These are phyloP conservation scores for Eudemis profundana DNA, from an alignment of 2,888 invertebrate genomes.

Conservation along the genomic window DNA sequence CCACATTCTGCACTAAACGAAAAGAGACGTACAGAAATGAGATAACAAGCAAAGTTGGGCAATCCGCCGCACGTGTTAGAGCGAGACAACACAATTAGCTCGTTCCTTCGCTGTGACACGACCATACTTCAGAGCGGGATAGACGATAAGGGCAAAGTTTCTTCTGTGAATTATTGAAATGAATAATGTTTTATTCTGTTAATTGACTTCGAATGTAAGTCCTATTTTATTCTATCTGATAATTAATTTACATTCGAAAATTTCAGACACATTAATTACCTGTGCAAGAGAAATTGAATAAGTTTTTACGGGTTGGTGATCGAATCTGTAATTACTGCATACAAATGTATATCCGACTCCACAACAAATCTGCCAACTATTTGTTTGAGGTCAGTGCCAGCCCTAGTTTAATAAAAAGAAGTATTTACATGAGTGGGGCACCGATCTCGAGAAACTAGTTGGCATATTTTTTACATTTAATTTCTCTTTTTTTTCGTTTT, in stretches of 20 bases:
- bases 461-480: too few relatives aligned
- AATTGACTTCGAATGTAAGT: slow-evolving; percentile 49
- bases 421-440: too few relatives aligned
- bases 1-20: slow-evolving; percentile 50
- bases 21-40: slow-evolving; percentile 65
- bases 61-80: slow-evolving; percentile 61
- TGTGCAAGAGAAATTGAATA: slow-evolving; percentile 17
- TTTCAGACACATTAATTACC: slow-evolving; percentile 60
- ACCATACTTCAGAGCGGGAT: slow-evolving; percentile 52
- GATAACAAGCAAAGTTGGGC: slow-evolving; percentile 71
- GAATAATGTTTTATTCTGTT: slow-evolving; percentile 73
- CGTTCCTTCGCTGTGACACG: slow-evolving; percentile 51
- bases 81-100: slow-evolving; percentile 56
- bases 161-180: slow-evolving; percentile 71
- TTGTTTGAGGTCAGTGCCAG: too few relatives aligned
- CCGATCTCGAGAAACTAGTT: too few relatives aligned
- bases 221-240: slow-evolving; percentile 52
- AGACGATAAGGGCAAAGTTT: slow-evolving; percentile 64
- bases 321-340: not conserved
- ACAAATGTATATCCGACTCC: too few relatives aligned
- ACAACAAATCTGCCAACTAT: too few relatives aligned
- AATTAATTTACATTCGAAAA: slow-evolving; percentile 56
- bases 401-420: too few relatives aligned
- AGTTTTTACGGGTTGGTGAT: not conserved
- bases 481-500: too few relatives aligned